Conservation (phyloP, 2,888 invertebrate genomes). For the Lysandra bellargus region DNA sequence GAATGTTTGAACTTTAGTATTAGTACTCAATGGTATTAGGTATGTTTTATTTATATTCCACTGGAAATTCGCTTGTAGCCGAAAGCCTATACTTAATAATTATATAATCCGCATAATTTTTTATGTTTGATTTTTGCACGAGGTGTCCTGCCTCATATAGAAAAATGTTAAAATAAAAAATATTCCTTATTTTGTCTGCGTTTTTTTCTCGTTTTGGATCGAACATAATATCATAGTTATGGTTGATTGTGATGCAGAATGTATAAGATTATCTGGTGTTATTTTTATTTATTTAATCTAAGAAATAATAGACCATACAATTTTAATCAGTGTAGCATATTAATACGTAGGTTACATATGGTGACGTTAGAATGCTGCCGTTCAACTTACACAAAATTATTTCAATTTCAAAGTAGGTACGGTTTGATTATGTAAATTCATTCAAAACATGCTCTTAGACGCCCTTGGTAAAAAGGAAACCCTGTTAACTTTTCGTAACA, state of each 20-base stretch:
- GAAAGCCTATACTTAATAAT: not conserved
- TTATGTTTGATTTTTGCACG: not conserved
- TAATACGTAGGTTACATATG: not conserved
- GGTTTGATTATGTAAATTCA: not conserved
- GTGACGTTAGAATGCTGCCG: not conserved
- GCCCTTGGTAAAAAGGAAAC: not conserved
- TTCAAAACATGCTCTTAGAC: not conserved
- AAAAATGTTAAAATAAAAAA: too few species aligned
- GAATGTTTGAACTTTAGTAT: not conserved
- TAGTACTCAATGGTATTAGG: not conserved
- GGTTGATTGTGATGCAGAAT: too few species aligned
- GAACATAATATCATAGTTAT: too few species aligned
- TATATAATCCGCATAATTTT: not conserved
- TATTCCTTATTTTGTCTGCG: not conserved
- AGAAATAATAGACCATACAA: too few species aligned
- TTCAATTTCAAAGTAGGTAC: not conserved
- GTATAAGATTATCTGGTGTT: too few species aligned
- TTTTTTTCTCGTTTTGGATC: too few species aligned
- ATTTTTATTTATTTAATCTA: too few species aligned
- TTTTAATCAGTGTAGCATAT: too few species aligned
- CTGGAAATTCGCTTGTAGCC: not conserved
- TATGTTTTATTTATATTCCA: not conserved
- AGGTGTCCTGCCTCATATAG: not conserved
- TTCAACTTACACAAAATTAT: not conserved
- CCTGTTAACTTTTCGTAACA: slow-evolving; percentile 21